Evolutionary conservation across 2,797 vertebrate genomes (phyloP).

Genomic region (Clarias laeviceps): DNA sequence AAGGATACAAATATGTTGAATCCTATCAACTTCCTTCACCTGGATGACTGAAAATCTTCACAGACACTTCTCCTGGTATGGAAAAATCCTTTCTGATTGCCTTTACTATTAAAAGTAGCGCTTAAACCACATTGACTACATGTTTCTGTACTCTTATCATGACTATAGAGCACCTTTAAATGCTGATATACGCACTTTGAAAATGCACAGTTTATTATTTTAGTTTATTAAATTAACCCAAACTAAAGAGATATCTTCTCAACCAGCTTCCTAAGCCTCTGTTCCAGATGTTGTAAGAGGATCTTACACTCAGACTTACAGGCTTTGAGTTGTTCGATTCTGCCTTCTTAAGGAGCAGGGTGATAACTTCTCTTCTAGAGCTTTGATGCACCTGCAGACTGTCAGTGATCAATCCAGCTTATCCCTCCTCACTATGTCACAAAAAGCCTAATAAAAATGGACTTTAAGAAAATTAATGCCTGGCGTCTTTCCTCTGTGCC

Average conservation of each 20-base stretch:
- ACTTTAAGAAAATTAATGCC: neutral
- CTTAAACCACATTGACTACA: no score
- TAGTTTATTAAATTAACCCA: no score
- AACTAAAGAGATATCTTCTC: neutral
- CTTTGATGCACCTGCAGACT: neutral
- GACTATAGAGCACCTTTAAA: no score
- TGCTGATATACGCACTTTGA: no score
- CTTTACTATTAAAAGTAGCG: neutral
- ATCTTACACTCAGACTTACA: slow-evolving; percentile 5
- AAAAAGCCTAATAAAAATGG: neutral
- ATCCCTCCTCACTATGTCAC: neutral
- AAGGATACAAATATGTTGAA: no score
- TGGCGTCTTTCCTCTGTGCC: neutral
- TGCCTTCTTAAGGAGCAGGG: neutral
- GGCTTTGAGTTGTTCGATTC: neutral
- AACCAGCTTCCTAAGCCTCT: neutral
- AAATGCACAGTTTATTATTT: no score
- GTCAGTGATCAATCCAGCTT: neutral
- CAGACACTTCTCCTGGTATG: neutral
- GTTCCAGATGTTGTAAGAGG: neutral
- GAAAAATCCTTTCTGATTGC: neutral
- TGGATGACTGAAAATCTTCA: no score
- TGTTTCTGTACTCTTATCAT: no score
- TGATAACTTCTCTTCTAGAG: neutral
- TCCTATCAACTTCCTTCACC: no score